Base-by-base conservation (phyloP, 2,888 invertebrate species). In the Platycnemis pennipes region DNA sequence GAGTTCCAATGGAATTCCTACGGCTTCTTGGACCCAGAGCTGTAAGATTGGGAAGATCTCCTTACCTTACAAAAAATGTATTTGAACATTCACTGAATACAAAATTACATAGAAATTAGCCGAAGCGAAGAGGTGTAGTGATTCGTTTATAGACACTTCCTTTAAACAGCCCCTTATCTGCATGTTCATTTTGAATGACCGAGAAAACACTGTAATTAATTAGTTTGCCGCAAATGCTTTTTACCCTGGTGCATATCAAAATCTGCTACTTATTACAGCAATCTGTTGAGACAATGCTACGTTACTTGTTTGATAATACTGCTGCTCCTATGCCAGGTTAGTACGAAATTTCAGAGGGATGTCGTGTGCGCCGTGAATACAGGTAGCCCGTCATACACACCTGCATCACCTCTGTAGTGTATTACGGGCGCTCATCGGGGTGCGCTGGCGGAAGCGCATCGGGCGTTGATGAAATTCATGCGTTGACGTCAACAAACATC, bases 401-500 rank as follows among this genome's bases (percentile, higher is more conserved):
- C 37, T 77, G 77, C 77, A 37, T 77, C 77, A 77, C 31, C 77
- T 31, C 77, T 37, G n/a, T 31, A 77, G 77, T 11, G 77, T 37
- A 77, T 77, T 37, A 2, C 77, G 13, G 77, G 77, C 77, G 37
- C 77, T 77, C 77, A 77, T 77, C 37, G 0, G 26, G 19, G n/a
- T 7, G 19, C 63, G 63, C 63, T 26, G 26, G 63, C 22, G 19
- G 63, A n/a, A 96, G 8, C n/a, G 19, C 19, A 22, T 22, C 22
- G 63, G 31, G 7, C 77, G 31, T 77, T 11, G 69, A 69, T 69
- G 69, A 69, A 69, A n/a, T 31, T 49, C 11, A 49, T 31, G 69
- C 31, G 69, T 69, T 69, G 31, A 77, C n/a, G n/a, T 77, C 11
- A 77, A 77, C 77, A 77, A 77, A 37, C 77, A 37, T n/a, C n/a